Evolutionary conservation across 2,797 vertebrate species (phyloP).

Genomic region (Sebastes trivittatus): DNA sequence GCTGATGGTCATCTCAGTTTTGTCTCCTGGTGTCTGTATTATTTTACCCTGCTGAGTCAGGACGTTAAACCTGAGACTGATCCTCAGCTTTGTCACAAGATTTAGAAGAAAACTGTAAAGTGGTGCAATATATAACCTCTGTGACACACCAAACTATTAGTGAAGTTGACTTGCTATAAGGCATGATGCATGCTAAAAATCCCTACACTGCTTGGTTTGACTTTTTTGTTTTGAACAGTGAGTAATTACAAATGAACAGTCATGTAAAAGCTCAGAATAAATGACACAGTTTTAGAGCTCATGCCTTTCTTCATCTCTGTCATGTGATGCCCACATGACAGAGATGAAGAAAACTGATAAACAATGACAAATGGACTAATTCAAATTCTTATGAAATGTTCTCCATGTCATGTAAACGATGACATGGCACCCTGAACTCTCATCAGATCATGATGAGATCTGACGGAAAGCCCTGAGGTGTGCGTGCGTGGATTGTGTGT

Average conservation of each 20-base stretch:
- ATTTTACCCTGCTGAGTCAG: conserved; percentile 21
- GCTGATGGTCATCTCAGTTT: conserved; percentile 22
- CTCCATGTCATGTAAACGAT: conserved; percentile 8
- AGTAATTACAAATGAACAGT: background rate
- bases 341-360: background rate
- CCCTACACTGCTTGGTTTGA: background rate
- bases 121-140: background rate
- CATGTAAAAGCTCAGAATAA: background rate
- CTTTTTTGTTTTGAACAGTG: background rate
- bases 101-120: conserved; percentile 10
- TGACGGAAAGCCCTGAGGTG: conserved; percentile 17
- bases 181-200: background rate
- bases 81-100: conserved; percentile 1
- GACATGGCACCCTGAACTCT: conserved; percentile 22
- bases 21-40: conserved; percentile 17
- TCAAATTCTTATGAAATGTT: conserved; percentile 5
- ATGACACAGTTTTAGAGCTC: background rate
- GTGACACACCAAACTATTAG: background rate
- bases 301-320: background rate
- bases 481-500: background rate
- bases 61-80: background rate
- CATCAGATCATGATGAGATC: conserved; percentile 14
- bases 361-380: conserved; percentile 9
- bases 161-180: background rate
- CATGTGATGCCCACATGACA: background rate